A percentile compares a stretch with the other conserved stretches of the same genome.
These are phyloP conservation scores for Pseudotriccus pelzelni DNA, from an alignment of 2,797 vertebrate genomes.

Conservation along the genomic window DNA sequence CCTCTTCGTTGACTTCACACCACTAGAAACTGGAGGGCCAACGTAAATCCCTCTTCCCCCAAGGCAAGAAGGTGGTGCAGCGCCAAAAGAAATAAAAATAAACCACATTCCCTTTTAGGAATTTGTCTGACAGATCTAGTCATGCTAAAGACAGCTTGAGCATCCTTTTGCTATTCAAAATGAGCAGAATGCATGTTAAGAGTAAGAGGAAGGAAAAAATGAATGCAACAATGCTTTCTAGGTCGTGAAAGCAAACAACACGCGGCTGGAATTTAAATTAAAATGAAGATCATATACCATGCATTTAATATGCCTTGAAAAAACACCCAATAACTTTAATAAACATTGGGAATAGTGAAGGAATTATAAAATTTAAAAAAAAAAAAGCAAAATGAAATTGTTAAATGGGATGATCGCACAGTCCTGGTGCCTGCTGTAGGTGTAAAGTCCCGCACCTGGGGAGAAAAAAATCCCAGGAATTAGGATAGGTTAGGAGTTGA, in stretches of 20 bases:
- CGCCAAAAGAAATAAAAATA: neutral
- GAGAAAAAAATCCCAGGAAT: neutral
- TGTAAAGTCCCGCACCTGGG: neutral
- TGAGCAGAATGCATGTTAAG: neutral
- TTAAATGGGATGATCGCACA: rapidly evolving
- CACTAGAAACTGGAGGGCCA: neutral
- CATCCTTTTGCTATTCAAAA: neutral
- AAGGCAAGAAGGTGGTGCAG: neutral
- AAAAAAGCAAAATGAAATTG: neutral
- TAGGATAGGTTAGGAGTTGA: neutral
- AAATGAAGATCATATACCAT: neutral
- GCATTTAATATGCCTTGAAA: neutral
- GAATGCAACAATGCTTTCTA: neutral
- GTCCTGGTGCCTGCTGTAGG: neutral
- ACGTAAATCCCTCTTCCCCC: neutral
- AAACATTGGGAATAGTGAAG: neutral
- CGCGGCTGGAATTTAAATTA: neutral
- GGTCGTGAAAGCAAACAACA: neutral
- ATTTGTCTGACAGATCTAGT: neutral
- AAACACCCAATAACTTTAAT: neutral
- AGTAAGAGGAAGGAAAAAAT: neutral
- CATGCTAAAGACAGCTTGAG: neutral
- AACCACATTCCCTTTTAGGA: rapidly evolving
- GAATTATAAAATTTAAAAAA: neutral
- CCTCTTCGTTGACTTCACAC: neutral